Percentiles rank a stretch among this genome's conserved stretches.
Conservation (phyloP, 2,797 vertebrate genomes). For the Dendrocincla tyrannina region DNA sequence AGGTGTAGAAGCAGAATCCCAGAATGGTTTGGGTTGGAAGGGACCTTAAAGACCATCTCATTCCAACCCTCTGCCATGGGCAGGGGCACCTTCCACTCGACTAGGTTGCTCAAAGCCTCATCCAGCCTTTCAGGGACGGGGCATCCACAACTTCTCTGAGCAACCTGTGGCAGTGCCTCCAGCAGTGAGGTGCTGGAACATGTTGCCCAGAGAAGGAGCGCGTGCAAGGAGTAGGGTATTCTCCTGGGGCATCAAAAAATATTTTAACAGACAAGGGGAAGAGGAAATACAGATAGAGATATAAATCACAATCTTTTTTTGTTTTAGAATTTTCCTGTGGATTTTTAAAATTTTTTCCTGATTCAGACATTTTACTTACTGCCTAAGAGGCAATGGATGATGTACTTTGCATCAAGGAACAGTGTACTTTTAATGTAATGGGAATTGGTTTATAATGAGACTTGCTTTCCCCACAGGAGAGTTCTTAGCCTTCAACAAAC, state of each 20-base stretch:
- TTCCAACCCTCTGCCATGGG: neutral
- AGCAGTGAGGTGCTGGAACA: neutral
- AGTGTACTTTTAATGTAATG: neutral
- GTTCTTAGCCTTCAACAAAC: neutral
- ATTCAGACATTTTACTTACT: neutral
- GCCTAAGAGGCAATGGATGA: neutral
- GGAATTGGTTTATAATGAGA: neutral
- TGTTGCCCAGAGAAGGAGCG: neutral
- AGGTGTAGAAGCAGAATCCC: neutral
- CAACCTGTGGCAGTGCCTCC: neutral
- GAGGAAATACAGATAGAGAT: neutral
- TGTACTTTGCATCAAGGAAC: neutral
- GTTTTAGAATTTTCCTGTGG: neutral
- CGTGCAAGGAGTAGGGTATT: neutral
- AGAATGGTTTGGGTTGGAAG: neutral
- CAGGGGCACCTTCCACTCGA: neutral
- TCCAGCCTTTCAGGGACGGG: neutral
- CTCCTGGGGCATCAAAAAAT: neutral
- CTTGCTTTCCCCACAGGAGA: neutral
- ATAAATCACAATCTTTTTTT: neutral
- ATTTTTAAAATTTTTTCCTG: neutral
- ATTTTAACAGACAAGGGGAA: neutral
- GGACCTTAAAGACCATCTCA: fast-evolving
- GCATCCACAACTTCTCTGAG: neutral
- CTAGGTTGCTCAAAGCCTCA: neutral